Percentiles rank a stretch among this genome's conserved stretches.
Evolutionary conservation across 37 sponge, comb jelly and placozoan genomes (phyloP).

Genomic region (Theonella swinhoei): DNA sequence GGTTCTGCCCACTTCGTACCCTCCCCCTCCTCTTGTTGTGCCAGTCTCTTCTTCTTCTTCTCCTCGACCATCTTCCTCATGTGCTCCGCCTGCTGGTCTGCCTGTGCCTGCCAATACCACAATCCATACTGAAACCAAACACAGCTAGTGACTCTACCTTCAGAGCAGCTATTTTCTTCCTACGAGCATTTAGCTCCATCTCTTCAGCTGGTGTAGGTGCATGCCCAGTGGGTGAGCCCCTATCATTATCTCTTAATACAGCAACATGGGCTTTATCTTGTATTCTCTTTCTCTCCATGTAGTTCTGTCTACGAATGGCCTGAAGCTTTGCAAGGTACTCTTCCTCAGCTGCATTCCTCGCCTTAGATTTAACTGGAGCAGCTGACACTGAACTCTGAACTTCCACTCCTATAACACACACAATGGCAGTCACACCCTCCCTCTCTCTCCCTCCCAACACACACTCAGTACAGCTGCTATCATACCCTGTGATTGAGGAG

Average conservation of each 20-base stretch:
- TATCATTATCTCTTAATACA: too few species aligned
- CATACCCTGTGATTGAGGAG: not conserved
- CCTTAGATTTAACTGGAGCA: not conserved
- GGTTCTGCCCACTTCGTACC: not conserved
- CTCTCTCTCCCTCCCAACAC: not conserved
- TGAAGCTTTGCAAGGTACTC: slow-evolving; percentile 86
- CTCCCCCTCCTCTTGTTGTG: not conserved
- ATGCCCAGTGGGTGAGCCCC: not conserved
- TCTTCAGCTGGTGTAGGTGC: not conserved
- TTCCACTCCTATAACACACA: not conserved
- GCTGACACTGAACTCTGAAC: too few species aligned
- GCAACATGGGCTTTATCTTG: slow-evolving; percentile 48
- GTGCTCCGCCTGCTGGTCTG: slow-evolving; percentile 74
- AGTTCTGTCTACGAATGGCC: slow-evolving; percentile 90
- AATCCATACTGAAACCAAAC: too few species aligned
- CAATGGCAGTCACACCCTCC: not conserved
- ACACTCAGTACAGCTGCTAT: too few species aligned
- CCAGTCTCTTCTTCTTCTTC: slow-evolving; percentile 31
- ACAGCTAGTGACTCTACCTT: too few species aligned
- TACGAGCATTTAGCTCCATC: slow-evolving; percentile 72
- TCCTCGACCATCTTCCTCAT: slow-evolving; percentile 69
- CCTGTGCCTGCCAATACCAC: slow-evolving; percentile 92
- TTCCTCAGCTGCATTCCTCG: slow-evolving; percentile 15
- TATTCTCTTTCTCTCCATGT: slow-evolving; percentile 74
- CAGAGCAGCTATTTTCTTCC: slow-evolving; percentile 90